A percentile compares a stretch with the other conserved stretches of the same genome.
These are phyloP conservation scores for Sus cebifrons DNA, from an alignment of 2,797 vertebrate species.

Conservation along the genomic window DNA sequence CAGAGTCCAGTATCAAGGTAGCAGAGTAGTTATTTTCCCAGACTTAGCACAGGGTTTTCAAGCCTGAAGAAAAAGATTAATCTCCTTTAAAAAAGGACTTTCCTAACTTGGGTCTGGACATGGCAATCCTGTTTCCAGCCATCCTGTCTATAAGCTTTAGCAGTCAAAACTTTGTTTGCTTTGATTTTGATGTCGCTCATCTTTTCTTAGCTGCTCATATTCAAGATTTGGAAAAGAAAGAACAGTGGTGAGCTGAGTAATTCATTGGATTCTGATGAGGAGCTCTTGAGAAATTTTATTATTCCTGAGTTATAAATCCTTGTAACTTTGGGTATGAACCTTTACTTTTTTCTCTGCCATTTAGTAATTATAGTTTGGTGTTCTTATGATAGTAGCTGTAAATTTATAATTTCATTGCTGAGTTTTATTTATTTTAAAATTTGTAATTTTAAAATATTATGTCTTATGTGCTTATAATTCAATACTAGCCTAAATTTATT, in stretches of 20 bases:
- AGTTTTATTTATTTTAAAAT: conserved; percentile 45
- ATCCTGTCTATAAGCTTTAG: conserved; percentile 68
- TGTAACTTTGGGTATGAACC: conserved; percentile 69
- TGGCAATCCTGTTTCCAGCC: conserved; percentile 74
- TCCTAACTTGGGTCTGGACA: conserved; percentile 79
- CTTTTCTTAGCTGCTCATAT: conserved; percentile 69
- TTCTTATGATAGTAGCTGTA: background rate
- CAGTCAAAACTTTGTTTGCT: conserved; percentile 75
- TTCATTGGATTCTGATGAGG: conserved; percentile 78
- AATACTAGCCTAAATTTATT: conserved; percentile 25
- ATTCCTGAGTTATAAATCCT: conserved; percentile 36
- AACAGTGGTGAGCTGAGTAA: conserved; percentile 70
- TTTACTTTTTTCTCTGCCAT: conserved; percentile 65
- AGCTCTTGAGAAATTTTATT: conserved; percentile 70
- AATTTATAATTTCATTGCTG: conserved; percentile 29
- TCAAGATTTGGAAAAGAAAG: conserved; percentile 79
- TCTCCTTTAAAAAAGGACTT: conserved; percentile 81
- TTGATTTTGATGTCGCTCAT: conserved; percentile 69
- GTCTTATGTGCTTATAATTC: background rate
- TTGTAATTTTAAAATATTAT: background rate
- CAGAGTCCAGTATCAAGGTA: conserved; percentile 73
- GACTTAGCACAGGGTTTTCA: conserved; percentile 70
- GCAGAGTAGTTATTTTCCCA: conserved; percentile 77
- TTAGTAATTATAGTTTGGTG: conserved; percentile 46
- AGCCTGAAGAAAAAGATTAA: conserved; percentile 82